These are phyloP conservation scores for Enteromius paludinosus DNA, from an alignment of 2,797 vertebrate genomes.

Conservation along the genomic window DNA sequence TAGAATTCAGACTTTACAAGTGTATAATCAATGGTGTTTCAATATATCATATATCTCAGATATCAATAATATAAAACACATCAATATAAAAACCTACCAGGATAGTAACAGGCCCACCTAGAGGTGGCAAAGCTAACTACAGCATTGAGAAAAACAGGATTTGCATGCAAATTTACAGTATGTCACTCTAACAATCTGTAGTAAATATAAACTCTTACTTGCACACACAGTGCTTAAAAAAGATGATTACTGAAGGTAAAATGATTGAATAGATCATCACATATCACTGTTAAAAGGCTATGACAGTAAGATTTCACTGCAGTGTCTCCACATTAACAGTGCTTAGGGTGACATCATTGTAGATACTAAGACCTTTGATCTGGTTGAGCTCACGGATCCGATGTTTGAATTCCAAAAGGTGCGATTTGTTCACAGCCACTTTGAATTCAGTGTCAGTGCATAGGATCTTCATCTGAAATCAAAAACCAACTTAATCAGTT, in stretches of 20 bases:
- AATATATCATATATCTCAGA: background rate
- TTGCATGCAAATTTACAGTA: background rate
- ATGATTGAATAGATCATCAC: background rate
- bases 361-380: slow-evolving; percentile 70
- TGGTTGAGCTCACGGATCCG: slow-evolving; percentile 71
- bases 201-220: background rate
- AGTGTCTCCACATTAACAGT: slow-evolving; percentile 61
- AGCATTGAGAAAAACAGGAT: background rate
- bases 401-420: slow-evolving; percentile 79
- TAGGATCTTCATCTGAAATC: slow-evolving; percentile 65
- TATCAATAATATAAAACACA: background rate
- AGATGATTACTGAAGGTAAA: background rate
- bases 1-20: background rate
- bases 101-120: slow-evolving; percentile 25
- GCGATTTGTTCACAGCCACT: slow-evolving; percentile 76
- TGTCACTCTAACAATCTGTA: background rate
- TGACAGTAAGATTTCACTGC: background rate
- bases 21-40: background rate
- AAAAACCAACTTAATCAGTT: slow-evolving; percentile 12
- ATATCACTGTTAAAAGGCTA: background rate
- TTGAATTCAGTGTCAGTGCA: slow-evolving; percentile 70
- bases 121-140: background rate
- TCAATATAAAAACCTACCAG: background rate
- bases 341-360: slow-evolving; percentile 73
- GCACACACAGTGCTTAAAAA: background rate